Percentiles rank a stretch among this genome's conserved stretches.
Evolutionary conservation across 2,888 invertebrate genomes (phyloP).

Genomic region (Eupelmus urozonus): DNA sequence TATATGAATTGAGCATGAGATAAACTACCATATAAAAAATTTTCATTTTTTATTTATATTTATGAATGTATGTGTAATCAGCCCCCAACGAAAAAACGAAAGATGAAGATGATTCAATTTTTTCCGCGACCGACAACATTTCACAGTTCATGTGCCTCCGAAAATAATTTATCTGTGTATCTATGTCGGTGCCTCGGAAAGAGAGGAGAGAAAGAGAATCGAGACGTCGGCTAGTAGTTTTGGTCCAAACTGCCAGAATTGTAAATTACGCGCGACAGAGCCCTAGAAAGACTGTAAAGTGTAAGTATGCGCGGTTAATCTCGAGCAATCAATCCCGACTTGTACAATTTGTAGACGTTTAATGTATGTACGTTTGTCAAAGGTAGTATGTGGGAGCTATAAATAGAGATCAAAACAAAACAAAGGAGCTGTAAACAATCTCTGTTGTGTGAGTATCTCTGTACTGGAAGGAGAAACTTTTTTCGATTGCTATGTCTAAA

Average conservation of each 20-base stretch:
- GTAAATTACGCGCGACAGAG: conserved; percentile 23
- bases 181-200: neutral
- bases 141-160: neutral
- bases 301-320: conserved; percentile 8
- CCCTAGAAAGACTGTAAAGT: conserved; percentile 8
- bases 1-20: conserved; percentile 45
- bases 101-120: neutral
- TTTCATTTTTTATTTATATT: conserved; percentile 15
- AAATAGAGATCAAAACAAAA: conserved; percentile 22
- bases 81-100: too few relatives aligned
- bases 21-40: conserved; percentile 29
- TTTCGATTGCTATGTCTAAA: conserved; percentile 1
- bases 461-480: neutral
- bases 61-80: too few relatives aligned
- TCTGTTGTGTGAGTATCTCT: neutral
- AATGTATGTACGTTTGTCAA: conserved; percentile 31
- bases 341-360: conserved; percentile 29
- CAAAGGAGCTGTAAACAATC: conserved; percentile 34
- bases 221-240: conserved; percentile 23
- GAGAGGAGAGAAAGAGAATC: neutral
- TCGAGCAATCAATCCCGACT: conserved; percentile 4
- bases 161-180: neutral
- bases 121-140: conserved; percentile 4
- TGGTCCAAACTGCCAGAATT: conserved; percentile 14
- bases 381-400: conserved; percentile 1